A percentile compares a stretch with the other conserved stretches of the same genome.
phyloP scores from a whole-genome alignment of 2,113 vertebrate species.

The Mustelus asterias region DNA sequence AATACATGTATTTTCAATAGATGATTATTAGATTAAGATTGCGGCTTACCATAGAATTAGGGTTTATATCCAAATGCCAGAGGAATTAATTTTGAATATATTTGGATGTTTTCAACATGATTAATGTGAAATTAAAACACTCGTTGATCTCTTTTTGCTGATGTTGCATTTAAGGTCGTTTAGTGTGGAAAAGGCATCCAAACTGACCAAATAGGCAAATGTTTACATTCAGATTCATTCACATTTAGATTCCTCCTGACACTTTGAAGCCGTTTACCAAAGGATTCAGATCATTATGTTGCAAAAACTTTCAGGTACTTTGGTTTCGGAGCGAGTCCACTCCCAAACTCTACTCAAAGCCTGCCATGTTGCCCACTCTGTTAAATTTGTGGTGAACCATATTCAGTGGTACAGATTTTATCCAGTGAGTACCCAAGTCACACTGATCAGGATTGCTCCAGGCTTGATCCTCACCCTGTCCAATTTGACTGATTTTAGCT shows the following conservation, averaged over 20 bases:
- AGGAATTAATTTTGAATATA: neutral
- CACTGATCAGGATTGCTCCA: neutral
- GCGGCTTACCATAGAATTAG: neutral
- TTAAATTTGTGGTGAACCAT: neutral
- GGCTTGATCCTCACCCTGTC: neutral
- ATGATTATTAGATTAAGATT: constrained; percentile 12
- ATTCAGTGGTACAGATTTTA: neutral
- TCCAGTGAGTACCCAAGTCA: neutral
- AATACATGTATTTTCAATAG: neutral
- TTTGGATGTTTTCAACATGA: neutral
- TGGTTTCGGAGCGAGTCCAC: neutral
- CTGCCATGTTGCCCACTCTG: neutral
- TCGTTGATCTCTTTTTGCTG: neutral
- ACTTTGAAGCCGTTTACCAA: neutral
- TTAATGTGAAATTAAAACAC: neutral
- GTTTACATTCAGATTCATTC: neutral
- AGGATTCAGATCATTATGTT: neutral
- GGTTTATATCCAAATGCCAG: neutral
- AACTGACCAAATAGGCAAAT: neutral
- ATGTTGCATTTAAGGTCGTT: neutral
- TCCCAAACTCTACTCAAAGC: neutral
- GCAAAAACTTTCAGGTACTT: neutral
- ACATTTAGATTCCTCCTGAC: neutral
- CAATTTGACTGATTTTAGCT: neutral
- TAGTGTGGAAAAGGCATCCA: neutral